Evolutionary conservation across 2,888 invertebrate genomes (phyloP), one percentile per base, ranked within the genome.

Genomic region (Rugalucina vietnamica): DNA sequence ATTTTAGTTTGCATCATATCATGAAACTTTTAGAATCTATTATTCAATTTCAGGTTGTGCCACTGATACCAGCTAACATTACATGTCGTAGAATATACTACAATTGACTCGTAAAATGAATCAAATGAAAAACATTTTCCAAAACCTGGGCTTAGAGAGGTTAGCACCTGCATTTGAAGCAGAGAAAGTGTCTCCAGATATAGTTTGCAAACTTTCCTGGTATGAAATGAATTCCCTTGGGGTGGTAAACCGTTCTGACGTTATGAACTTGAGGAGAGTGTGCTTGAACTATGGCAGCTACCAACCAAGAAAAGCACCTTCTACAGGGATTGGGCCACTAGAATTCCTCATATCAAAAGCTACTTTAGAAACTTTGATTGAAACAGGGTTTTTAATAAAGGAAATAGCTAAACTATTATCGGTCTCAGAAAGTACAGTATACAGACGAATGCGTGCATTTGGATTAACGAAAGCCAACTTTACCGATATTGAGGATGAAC

Each of bases 281-380:
- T 76, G 84, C 36, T 34, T 84, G n/a, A 76, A 70, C 74, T 78
- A 84, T 76, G 84, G 82, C 5, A n/a, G n/a, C n/a, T n/a, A n/a
- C n/a, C n/a, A n/a, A n/a, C n/a, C n/a, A n/a, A n/a, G n/a, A n/a
- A n/a, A n/a, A n/a, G n/a, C n/a, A n/a, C n/a, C n/a, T n/a, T n/a
- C n/a, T n/a, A n/a, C n/a, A n/a, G n/a, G n/a, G n/a, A n/a, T n/a
- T n/a, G n/a, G n/a, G n/a, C n/a, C 34, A 32, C 60, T 24, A 74
- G 14, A 75, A 49, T 80, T 54, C 57, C 27, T 76, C 12, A 76
- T 84, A 32, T 50, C 80, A 73, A 76, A 76, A 72, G 43, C 54
- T 1, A 76, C 34, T 37, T 57, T 82, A 21, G 73, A 65, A 65
- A 39, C 36, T 10, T 39, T 82, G 8, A 57, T 77, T 18, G 69